Conservation (phyloP, 2,797 vertebrate species). For the Chloroceryle inda region DNA sequence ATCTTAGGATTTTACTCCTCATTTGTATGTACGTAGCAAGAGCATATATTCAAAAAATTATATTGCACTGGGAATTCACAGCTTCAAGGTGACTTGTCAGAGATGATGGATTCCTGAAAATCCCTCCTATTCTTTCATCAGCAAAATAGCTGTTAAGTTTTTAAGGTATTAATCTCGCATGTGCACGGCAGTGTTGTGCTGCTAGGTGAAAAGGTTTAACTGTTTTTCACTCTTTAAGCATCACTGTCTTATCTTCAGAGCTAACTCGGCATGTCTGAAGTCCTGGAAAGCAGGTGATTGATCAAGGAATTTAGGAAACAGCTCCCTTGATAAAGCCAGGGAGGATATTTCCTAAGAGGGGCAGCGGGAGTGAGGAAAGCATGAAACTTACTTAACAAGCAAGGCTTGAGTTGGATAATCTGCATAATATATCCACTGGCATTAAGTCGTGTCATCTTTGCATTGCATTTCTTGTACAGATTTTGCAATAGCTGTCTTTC, state of each 20-base stretch:
- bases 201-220: slow-evolving; percentile 70
- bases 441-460: slow-evolving; percentile 79
- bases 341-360: slow-evolving; percentile 73
- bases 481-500: slow-evolving; percentile 84
- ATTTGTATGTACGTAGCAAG: not conserved
- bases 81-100: slow-evolving; percentile 62
- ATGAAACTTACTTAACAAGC: slow-evolving; percentile 81
- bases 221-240: slow-evolving; percentile 68
- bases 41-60: not conserved
- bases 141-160: slow-evolving; percentile 64
- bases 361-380: slow-evolving; percentile 47
- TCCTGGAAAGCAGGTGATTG: slow-evolving; percentile 70
- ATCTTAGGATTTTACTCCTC: slow-evolving; percentile 11
- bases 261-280: slow-evolving; percentile 66
- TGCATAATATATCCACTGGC: slow-evolving; percentile 83
- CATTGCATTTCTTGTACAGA: slow-evolving; percentile 73
- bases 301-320: slow-evolving; percentile 77
- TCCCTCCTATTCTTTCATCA: slow-evolving; percentile 59
- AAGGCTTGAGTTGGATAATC: slow-evolving; percentile 77
- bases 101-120: slow-evolving; percentile 65
- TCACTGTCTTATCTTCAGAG: slow-evolving; percentile 71
- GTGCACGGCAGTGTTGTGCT: slow-evolving; percentile 32
- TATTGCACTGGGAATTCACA: slow-evolving; percentile 17
- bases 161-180: slow-evolving; percentile 46
- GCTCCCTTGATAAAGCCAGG: slow-evolving; percentile 69